Evolutionary conservation across 2,888 invertebrate species (phyloP).

Genomic region (Saturnia japonica): DNA sequence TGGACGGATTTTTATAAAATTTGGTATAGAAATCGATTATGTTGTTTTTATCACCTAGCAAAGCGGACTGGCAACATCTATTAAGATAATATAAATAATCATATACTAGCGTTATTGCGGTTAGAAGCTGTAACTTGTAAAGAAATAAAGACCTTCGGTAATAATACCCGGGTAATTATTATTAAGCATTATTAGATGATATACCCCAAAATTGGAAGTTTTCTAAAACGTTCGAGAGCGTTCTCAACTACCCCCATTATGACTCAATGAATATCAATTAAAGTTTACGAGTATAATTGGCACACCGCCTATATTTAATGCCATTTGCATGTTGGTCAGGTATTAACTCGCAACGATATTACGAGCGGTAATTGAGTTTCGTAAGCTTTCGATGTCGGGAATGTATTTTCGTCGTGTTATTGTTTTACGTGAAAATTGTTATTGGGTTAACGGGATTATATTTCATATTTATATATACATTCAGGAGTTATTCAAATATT

Average conservation of each 20-base stretch:
- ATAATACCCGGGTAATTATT: constrained; percentile 38
- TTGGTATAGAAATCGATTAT: not conserved
- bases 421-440: constrained; percentile 36
- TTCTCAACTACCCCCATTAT: constrained; percentile 53
- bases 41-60: not conserved
- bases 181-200: constrained; percentile 50
- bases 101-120: not conserved
- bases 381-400: constrained; percentile 48
- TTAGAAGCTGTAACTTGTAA: not conserved
- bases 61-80: not conserved
- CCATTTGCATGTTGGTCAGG: constrained; percentile 64
- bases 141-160: not conserved
- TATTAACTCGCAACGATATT: constrained; percentile 60
- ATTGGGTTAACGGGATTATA: constrained; percentile 21
- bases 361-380: constrained; percentile 58
- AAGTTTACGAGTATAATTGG: constrained; percentile 69
- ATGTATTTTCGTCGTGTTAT: constrained; percentile 37
- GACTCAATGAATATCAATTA: constrained; percentile 70
- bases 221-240: constrained; percentile 39
- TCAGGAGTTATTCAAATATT: not conserved
- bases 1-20: not conserved
- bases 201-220: constrained; percentile 44
- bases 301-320: constrained; percentile 64
- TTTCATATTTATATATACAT: not conserved
- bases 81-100: not conserved